A percentile compares a stretch with the other conserved stretches of the same genome.
Evolutionary conservation across 1,140 invertebrate species (phyloP).

Genomic region (Drosophila bocki): DNA sequence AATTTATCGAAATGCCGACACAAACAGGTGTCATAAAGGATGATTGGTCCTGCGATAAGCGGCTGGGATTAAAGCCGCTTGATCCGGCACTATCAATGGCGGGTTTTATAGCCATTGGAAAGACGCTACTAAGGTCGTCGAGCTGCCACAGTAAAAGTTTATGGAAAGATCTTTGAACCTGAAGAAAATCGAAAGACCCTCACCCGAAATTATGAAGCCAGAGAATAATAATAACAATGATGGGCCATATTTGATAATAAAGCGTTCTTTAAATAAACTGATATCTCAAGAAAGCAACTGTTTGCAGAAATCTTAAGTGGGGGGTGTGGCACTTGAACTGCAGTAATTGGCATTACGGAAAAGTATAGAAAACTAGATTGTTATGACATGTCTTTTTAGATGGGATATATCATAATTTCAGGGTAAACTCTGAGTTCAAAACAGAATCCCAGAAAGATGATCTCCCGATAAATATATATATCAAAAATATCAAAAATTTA

Average conservation of each 20-base stretch:
- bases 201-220: conserved; percentile 1
- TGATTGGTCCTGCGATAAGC: conserved; percentile 25
- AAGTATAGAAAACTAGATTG: not conserved
- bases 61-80: conserved; percentile 23
- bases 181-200: not conserved
- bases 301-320: conserved; percentile 19
- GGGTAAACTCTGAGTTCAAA: not conserved
- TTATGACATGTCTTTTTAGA: not conserved
- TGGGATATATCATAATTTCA: not conserved
- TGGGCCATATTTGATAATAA: conserved; percentile 5
- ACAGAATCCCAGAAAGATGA: too few species aligned
- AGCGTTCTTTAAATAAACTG: conserved; percentile 18
- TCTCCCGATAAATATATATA: too few species aligned
- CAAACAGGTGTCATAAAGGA: conserved; percentile 5
- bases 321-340: conserved; percentile 1
- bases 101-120: not conserved
- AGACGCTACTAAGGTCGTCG: not conserved
- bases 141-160: conserved; percentile 11
- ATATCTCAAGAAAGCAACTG: conserved; percentile 14
- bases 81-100: conserved; percentile 25
- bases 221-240: not conserved
- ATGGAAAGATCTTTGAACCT: conserved; percentile 14
- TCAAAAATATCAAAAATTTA: not conserved
- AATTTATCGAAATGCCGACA: conserved; percentile 16
- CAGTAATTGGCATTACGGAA: conserved; percentile 4